Evolutionary conservation across 2,113 vertebrate genomes (phyloP).

Genomic region (Ammodramus savannarum): DNA sequence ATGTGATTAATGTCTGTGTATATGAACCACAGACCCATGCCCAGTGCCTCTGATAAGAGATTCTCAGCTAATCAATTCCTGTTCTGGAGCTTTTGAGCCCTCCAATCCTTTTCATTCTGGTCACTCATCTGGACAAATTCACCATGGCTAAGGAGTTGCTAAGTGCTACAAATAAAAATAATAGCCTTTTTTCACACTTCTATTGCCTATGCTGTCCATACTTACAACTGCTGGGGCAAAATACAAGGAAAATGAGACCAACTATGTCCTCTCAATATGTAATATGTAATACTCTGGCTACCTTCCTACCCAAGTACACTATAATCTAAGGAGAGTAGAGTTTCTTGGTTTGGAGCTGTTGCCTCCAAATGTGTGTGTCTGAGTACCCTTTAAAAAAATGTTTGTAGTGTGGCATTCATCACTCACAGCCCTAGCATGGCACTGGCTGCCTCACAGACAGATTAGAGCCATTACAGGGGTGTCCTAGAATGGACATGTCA

Average conservation of each 20-base stretch:
- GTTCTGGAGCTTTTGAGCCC: not conserved
- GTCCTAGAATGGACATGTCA: not conserved
- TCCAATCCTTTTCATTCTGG: not conserved
- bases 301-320: not conserved
- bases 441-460: not conserved
- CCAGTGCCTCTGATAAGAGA: not conserved
- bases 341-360: not conserved
- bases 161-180: not conserved
- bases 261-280: fast-evolving
- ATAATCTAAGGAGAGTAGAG: not conserved
- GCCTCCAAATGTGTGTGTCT: not conserved
- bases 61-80: not conserved
- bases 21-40: not conserved
- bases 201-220: not conserved
- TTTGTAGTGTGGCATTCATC: not conserved
- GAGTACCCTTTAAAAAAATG: not conserved
- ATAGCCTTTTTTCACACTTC: not conserved
- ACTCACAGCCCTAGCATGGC: not conserved
- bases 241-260: not conserved
- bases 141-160: not conserved
- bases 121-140: not conserved
- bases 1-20: not conserved
- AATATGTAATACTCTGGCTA: not conserved
- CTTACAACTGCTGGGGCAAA: not conserved
- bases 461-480: not conserved